Evolutionary conservation across 2,888 invertebrate genomes (phyloP).

Genomic region (Baronia brevicornis): DNA sequence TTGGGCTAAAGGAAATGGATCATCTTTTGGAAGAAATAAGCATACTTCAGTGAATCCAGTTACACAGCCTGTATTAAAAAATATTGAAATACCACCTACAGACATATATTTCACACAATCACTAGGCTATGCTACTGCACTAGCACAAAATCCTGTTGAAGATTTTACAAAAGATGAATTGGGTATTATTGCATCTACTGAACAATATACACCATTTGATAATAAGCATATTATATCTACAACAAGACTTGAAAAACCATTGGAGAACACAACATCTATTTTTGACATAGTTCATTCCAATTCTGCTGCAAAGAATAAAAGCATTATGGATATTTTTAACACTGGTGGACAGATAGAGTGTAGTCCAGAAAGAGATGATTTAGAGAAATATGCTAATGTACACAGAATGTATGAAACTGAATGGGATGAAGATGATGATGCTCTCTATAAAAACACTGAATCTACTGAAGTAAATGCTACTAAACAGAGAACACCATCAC

Average conservation of each 20-base stretch:
- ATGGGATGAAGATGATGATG: slow-evolving; percentile 70
- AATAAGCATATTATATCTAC: slow-evolving; percentile 24
- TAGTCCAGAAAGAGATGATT: slow-evolving; percentile 36
- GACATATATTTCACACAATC: slow-evolving; percentile 13
- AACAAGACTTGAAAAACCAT: slow-evolving; percentile 18
- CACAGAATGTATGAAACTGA: slow-evolving; percentile 45
- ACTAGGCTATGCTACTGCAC: slow-evolving; percentile 19
- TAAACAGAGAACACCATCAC: slow-evolving; percentile 22
- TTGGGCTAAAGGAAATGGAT: slow-evolving; percentile 65
- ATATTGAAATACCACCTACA: slow-evolving; percentile 6
- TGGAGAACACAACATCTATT: slow-evolving; percentile 31
- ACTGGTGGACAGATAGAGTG: slow-evolving; percentile 27
- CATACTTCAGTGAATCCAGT: slow-evolving; percentile 21
- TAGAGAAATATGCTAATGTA: slow-evolving; percentile 38
- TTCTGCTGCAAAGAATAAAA: slow-evolving; percentile 44
- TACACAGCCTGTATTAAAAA: slow-evolving; percentile 12
- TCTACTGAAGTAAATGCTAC: slow-evolving; percentile 20
- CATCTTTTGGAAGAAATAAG: slow-evolving; percentile 32
- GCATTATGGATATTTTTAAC: slow-evolving; percentile 64
- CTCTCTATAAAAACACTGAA: slow-evolving; percentile 51
- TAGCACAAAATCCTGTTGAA: slow-evolving; percentile 14
- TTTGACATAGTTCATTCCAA: slow-evolving; percentile 56
- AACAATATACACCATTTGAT: slow-evolving; percentile 41
- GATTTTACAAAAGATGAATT: slow-evolving; percentile 42
- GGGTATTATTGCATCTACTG: slow-evolving; percentile 24